Conservation (phyloP, 2,888 invertebrate species). For the Cyclophora albipunctata region DNA sequence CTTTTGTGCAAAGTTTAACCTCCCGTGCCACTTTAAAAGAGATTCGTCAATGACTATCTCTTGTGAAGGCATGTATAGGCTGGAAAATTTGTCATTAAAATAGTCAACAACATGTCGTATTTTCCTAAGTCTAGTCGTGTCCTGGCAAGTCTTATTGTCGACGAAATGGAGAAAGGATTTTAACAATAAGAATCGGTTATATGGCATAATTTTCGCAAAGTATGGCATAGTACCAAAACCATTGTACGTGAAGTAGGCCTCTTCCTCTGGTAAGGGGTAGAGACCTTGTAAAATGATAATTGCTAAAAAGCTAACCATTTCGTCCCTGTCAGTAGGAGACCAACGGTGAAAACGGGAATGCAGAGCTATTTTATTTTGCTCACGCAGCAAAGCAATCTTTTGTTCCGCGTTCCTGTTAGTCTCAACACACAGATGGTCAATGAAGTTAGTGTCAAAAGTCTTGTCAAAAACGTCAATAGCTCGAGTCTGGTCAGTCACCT, state of each 20-base stretch:
- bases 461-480: slow-evolving; percentile 8
- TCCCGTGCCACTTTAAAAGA: slow-evolving; percentile 22
- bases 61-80: too few relatives aligned
- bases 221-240: background rate
- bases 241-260: too few relatives aligned
- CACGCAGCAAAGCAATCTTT: background rate
- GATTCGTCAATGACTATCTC: slow-evolving; percentile 27
- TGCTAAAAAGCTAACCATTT: slow-evolving; percentile 17
- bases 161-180: slow-evolving; percentile 19
- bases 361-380: background rate
- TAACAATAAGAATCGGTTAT: slow-evolving; percentile 17
- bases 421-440: too few relatives aligned
- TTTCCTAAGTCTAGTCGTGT: slow-evolving; percentile 14
- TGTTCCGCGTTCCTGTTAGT: slow-evolving; percentile 1
- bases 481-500: background rate
- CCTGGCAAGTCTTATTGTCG: slow-evolving; percentile 9
- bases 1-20: slow-evolving; percentile 20
- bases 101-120: slow-evolving; percentile 11
- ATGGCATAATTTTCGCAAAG: slow-evolving; percentile 18
- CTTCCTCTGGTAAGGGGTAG: slow-evolving; percentile 9
- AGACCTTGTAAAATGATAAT: slow-evolving; percentile 17
- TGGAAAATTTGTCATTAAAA: too few relatives aligned
- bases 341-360: background rate
- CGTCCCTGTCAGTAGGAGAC: slow-evolving; percentile 16
- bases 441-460: too few relatives aligned